A percentile compares a stretch with the other conserved stretches of the same genome.
Conservation (phyloP, 2,113 vertebrate species). For the Oryzias celebensis region DNA sequence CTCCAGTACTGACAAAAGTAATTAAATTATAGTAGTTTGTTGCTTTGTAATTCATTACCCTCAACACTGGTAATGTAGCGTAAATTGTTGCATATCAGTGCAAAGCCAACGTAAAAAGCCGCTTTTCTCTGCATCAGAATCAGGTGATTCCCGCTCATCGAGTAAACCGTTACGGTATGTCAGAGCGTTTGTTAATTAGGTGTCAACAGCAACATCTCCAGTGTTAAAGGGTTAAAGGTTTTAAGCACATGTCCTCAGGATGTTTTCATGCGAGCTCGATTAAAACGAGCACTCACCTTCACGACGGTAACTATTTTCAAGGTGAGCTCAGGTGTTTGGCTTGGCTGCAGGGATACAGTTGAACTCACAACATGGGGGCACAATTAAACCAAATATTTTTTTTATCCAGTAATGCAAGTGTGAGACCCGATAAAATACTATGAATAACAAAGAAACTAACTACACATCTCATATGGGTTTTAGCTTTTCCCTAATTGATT, state of each 20-base stretch:
- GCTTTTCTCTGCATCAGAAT: too few species aligned
- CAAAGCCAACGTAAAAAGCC: too few species aligned
- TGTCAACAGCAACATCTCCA: too few species aligned
- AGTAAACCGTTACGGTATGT: too few species aligned
- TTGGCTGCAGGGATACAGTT: conserved; percentile 8
- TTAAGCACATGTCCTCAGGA: conserved; percentile 11
- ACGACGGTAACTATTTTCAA: conserved; percentile 5
- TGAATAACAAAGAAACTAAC: conserved; percentile 12
- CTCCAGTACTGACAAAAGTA: too few species aligned
- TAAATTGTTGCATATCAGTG: too few species aligned
- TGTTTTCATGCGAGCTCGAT: background rate
- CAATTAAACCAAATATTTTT: background rate
- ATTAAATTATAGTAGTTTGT: too few species aligned
- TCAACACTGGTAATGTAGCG: too few species aligned
- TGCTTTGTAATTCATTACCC: too few species aligned
- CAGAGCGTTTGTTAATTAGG: too few species aligned
- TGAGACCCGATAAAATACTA: conserved; percentile 12
- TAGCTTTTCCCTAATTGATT: conserved; percentile 19
- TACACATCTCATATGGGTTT: conserved; percentile 9
- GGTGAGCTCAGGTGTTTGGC: conserved; percentile 39
- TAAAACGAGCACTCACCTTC: background rate
- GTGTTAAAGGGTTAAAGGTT: background rate
- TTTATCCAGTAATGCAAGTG: conserved; percentile 2
- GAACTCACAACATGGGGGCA: conserved; percentile 2
- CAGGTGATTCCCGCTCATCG: too few species aligned